A percentile compares a stretch with the other conserved stretches of the same genome.
These are phyloP conservation scores for Xenotilapia longispinis DNA, from an alignment of 2,113 vertebrate genomes.

Conservation along the genomic window DNA sequence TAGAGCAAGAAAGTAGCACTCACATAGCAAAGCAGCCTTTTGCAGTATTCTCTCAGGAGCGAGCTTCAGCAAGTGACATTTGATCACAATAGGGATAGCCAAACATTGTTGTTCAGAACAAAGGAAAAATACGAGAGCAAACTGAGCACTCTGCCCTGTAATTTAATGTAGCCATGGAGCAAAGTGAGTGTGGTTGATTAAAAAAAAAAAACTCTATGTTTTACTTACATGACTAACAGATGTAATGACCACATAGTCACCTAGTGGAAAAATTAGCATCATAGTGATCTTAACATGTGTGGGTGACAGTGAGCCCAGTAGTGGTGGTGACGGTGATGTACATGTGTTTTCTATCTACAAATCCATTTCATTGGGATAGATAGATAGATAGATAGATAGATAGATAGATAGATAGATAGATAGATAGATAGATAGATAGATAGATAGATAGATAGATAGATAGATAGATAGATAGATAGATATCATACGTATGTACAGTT, in stretches of 20 bases:
- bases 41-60: background rate
- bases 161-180: background rate
- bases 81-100: background rate
- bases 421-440: background rate
- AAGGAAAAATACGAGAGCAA: background rate
- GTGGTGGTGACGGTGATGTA: background rate
- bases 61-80: background rate
- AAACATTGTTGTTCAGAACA: background rate
- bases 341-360: background rate
- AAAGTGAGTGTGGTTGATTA: background rate
- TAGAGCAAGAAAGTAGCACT: conserved; percentile 55
- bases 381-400: background rate
- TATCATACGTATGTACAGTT: background rate
- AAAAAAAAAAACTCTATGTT: background rate
- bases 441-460: background rate
- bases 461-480: background rate
- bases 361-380: background rate
- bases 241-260: background rate
- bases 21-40: background rate
- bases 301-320: background rate
- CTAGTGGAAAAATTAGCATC: background rate
- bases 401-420: background rate
- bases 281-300: background rate
- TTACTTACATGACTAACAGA: background rate
- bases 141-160: background rate